Conservation (phyloP, 37 sponge, comb jelly and placozoan species). For the Beroe ovata region DNA sequence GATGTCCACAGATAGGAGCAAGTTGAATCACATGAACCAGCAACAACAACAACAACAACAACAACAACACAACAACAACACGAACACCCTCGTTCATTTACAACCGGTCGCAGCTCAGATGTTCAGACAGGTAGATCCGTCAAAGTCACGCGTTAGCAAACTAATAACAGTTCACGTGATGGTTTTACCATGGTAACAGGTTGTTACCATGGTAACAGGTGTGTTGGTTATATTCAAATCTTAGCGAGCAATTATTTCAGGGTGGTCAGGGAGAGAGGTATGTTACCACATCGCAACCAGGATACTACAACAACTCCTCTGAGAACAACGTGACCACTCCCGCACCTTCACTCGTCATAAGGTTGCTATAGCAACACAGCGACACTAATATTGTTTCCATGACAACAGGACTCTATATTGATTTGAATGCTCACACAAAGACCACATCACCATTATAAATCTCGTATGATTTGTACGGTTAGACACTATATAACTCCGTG, state of each 20-base stretch:
- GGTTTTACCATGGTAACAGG: too few species aligned
- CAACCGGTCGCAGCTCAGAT: constrained; percentile 44
- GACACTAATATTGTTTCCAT: not conserved
- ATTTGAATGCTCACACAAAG: too few species aligned
- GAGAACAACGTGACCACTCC: constrained; percentile 21
- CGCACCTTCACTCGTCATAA: constrained; percentile 38
- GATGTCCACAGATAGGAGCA: constrained; percentile 17
- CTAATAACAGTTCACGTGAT: too few species aligned
- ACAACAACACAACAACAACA: not conserved
- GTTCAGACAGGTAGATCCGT: constrained; percentile 44
- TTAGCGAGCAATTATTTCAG: too few species aligned
- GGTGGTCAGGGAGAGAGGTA: not conserved
- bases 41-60: not conserved
- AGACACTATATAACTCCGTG: too few species aligned
- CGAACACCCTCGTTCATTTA: not conserved
- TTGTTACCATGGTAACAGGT: too few species aligned
- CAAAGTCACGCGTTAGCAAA: too few species aligned
- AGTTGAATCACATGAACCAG: constrained; percentile 61
- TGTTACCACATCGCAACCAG: not conserved
- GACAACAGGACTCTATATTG: too few species aligned
- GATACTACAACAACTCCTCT: constrained; percentile 22
- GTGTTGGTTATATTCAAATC: too few species aligned
- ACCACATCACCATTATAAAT: too few species aligned
- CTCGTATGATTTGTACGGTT: too few species aligned
- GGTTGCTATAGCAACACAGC: constrained; percentile 8